phyloP scores from a whole-genome alignment of 2,888 invertebrate genomes.

The Acronicta aceris region DNA sequence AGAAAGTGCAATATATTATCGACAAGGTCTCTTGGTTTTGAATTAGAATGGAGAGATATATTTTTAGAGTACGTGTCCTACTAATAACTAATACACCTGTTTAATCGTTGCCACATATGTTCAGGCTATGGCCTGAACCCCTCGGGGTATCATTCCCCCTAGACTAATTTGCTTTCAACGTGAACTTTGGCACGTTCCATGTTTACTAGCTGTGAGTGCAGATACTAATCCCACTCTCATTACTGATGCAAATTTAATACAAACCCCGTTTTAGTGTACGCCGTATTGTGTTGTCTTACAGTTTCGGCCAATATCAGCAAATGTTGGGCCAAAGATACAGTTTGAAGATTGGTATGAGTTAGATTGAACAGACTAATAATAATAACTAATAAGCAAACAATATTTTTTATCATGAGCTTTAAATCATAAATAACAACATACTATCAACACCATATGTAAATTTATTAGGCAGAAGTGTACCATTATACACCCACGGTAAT shows the following conservation, averaged over 20 bases:
- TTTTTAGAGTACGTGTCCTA: neutral
- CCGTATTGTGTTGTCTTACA: conserved; percentile 41
- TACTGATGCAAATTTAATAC: conserved; percentile 57
- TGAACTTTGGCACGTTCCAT: conserved; percentile 51
- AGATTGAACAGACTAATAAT: neutral
- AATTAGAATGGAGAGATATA: no score
- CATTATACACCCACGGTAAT: no score
- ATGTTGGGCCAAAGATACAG: conserved; percentile 3
- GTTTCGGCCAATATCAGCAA: conserved; percentile 17
- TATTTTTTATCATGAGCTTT: no score
- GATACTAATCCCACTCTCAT: conserved; percentile 48
- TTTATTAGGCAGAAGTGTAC: no score
- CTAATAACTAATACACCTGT: neutral
- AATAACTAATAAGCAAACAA: no score
- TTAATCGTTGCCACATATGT: conserved; percentile 2
- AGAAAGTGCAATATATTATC: no score
- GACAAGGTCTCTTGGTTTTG: no score
- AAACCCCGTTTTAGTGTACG: conserved; percentile 33
- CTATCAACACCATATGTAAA: no score
- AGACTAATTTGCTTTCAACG: conserved; percentile 49
- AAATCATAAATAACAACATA: no score
- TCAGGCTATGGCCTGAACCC: neutral
- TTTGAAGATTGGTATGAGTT: conserved; percentile 9
- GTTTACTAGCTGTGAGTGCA: conserved; percentile 42
- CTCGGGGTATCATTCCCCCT: conserved; percentile 24